Base-by-base conservation (phyloP, 2,797 vertebrate genomes). In the Halcyon leucocephala region DNA sequence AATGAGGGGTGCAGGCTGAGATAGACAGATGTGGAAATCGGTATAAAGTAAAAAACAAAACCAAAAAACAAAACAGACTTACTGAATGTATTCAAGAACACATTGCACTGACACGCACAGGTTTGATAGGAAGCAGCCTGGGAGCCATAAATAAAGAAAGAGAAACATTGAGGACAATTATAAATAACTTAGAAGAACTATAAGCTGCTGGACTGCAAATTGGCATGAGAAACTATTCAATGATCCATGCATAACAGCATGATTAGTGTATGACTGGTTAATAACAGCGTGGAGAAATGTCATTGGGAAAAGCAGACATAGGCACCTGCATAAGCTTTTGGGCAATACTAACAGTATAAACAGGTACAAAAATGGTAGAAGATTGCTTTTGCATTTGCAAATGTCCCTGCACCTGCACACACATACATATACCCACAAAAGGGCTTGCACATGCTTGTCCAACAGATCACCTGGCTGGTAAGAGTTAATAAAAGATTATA, bases 261-360 rank as follows among this genome's bases (percentile, higher is more conserved):
- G 78, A 94, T 96, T 93, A 95, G 81, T 57, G 81, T 93, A 91
- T 91, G 93, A 90, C 86, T 96, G 74, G 88, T 89, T 96, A 97
- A 96, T 96, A 94, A 57, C 44, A 87, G 71, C 82, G 70, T 4
- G 1, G 78, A 70, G 74, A 92, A 96, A 93, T 79, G 78, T 89
- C 90, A 74, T 64, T 12, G 31, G 25, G 67, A 93, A 87, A 93
- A 89, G 55, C 37, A 82, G 52, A 79, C 4, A 3, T n/a, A 41
- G 21, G 74, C 79, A 94, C 81, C 92, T 94, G 67, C 67, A 71
- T 42, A 74, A 93, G 71, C 44, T 54, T 91, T 79, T 86, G 64
- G 52, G 64, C 67, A 70, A 62, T 55, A 91, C 31, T 66, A 84
- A 39, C 20, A 25, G 35, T 28, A 74, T 13, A 55, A 92, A n/a